Conservation (phyloP, 2,113 vertebrate genomes). For the Campylomormyrus numenius region DNA sequence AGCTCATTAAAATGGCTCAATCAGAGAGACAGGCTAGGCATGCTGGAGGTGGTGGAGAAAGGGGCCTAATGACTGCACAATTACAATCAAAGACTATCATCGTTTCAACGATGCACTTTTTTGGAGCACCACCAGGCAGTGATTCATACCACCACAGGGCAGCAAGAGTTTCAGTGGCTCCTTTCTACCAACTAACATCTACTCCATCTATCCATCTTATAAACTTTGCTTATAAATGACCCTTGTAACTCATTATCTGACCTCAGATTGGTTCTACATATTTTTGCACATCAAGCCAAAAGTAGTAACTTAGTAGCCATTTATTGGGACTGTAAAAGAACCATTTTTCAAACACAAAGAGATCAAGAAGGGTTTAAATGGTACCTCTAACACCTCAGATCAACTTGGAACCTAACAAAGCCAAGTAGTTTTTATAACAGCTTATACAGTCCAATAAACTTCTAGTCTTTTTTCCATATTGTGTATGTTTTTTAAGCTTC, state of each 20-base stretch:
- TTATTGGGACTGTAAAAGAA: background rate
- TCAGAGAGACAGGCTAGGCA: background rate
- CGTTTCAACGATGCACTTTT: background rate
- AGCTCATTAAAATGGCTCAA: background rate
- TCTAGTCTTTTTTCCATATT: too few species aligned
- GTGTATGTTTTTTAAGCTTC: background rate
- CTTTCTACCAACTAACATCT: background rate
- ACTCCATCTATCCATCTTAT: background rate
- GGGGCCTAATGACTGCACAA: background rate
- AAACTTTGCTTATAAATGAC: background rate
- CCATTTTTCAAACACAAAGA: background rate
- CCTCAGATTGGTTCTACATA: background rate
- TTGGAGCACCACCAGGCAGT: background rate
- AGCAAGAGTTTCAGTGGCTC: background rate
- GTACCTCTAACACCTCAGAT: background rate
- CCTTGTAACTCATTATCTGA: background rate
- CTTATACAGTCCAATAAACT: background rate
- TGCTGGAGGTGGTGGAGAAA: background rate
- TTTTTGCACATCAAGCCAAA: background rate
- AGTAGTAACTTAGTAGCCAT: background rate
- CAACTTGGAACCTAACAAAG: background rate
- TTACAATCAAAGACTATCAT: background rate
- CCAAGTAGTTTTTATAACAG: background rate
- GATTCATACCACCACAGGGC: background rate
- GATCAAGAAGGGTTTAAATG: background rate